Evolutionary conservation across 2,888 invertebrate genomes (phyloP), one percentile per base, ranked within the genome.

Genomic region (Drosophila bunnanda): DNA sequence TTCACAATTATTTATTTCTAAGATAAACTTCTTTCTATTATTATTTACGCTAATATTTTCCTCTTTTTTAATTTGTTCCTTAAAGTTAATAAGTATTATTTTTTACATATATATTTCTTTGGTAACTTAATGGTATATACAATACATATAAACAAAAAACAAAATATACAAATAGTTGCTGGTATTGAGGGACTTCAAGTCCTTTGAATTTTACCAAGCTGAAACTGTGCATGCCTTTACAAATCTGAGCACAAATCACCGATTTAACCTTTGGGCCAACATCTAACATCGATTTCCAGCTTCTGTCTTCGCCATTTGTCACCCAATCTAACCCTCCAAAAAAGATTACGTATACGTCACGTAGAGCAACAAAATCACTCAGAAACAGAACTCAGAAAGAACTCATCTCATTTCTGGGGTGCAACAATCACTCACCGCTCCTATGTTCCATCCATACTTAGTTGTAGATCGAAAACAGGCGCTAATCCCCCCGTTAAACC

Each of bases 401-500:
- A 34, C 52, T 17, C 22, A 52, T 53, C 28, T 7, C 30, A 60
- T 41, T 59, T 28, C 38, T 59, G 69, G 72, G 72, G 38, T 44
- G 38, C 55, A 61, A 41, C 25, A n/a, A 66, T 65, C 66, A 52
- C 17, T 10, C 54, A 34, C 15, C 54, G 41, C 69, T 20, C 50
- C 20, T 6, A 6, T 3, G 10, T 15, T 22, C 32, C 46, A 65
- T 60, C 56, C 62, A 70, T 73, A 57, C 38, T 50, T 75, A 68
- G 73, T 75, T 75, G 68, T 68, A 79, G 62, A 61, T 34, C 55
- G 39, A 41, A 68, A 46, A 55, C 54, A 72, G 73, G 32, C 60
- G 70, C 77, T 62, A 68, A 34, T 34, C 32, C 50, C 30, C 32
- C 32, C 22, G 50, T 52, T 34, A 32, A 52, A 73, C 13, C 41